A percentile compares a stretch with the other conserved stretches of the same genome.
These are phyloP conservation scores for Trogon melanurus DNA, from an alignment of 2,113 vertebrate genomes.

Conservation along the genomic window DNA sequence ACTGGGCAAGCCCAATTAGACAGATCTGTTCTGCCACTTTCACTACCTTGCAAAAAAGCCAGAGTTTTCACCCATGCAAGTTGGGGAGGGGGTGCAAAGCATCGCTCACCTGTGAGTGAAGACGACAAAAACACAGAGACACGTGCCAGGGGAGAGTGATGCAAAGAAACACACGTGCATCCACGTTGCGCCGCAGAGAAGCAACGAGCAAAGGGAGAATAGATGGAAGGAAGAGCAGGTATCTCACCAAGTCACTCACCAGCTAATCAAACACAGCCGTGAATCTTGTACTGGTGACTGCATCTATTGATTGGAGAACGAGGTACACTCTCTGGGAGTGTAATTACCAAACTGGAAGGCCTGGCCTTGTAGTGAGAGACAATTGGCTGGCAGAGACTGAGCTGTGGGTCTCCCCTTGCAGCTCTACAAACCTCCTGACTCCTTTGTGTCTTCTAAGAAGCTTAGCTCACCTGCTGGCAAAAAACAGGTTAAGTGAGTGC, in stretches of 20 bases:
- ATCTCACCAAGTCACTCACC: background rate
- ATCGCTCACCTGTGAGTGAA: rapidly evolving
- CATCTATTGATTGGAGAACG: background rate
- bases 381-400: background rate
- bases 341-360: background rate
- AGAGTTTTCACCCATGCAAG: background rate
- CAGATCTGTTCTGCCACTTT: background rate
- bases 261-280: background rate
- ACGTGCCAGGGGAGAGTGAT: background rate
- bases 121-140: background rate
- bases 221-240: background rate
- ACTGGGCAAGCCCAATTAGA: background rate
- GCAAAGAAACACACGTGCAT: background rate
- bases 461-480: background rate
- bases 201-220: background rate
- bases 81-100: background rate
- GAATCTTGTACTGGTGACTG: background rate
- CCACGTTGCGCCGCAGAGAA: background rate
- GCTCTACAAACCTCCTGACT: background rate
- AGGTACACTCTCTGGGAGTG: background rate
- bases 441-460: background rate
- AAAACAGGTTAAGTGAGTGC: background rate
- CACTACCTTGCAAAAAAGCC: background rate
- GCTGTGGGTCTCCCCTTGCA: background rate
- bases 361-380: background rate